Percentiles rank a stretch among this genome's conserved stretches.
These are phyloP conservation scores for Arenaria interpres DNA, from an alignment of 2,113 vertebrate species.

Conservation along the genomic window DNA sequence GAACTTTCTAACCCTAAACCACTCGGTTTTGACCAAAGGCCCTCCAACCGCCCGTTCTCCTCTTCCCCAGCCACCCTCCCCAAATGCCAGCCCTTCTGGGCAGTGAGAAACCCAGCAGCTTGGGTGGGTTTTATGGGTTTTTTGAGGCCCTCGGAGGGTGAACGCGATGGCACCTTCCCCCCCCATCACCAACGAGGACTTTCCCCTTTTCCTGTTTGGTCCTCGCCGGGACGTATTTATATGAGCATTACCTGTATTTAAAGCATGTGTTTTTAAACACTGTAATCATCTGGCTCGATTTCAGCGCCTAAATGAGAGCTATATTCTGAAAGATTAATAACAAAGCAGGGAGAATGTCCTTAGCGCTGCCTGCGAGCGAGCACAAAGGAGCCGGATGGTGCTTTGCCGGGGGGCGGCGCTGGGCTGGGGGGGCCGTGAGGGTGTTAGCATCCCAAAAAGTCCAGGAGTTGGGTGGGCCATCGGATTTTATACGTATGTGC, in stretches of 20 bases:
- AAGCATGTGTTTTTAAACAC: background rate
- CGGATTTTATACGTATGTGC: rapidly evolving
- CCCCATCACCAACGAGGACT: background rate
- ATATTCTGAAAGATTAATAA: background rate
- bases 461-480: background rate
- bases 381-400: background rate
- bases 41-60: rapidly evolving
- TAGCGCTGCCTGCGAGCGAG: background rate
- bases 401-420: background rate
- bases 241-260: background rate
- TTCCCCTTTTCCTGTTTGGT: background rate
- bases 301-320: background rate
- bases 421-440: rapidly evolving
- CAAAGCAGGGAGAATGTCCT: background rate
- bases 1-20: background rate
- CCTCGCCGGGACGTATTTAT: background rate
- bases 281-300: background rate
- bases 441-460: rapidly evolving
- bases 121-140: rapidly evolving
- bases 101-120: background rate
- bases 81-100: background rate
- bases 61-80: background rate
- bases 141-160: background rate
- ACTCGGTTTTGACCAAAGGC: background rate
- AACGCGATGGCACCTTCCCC: background rate